Conservation (phyloP, 1,140 invertebrate species). For the Drosophila yakuba region DNA sequence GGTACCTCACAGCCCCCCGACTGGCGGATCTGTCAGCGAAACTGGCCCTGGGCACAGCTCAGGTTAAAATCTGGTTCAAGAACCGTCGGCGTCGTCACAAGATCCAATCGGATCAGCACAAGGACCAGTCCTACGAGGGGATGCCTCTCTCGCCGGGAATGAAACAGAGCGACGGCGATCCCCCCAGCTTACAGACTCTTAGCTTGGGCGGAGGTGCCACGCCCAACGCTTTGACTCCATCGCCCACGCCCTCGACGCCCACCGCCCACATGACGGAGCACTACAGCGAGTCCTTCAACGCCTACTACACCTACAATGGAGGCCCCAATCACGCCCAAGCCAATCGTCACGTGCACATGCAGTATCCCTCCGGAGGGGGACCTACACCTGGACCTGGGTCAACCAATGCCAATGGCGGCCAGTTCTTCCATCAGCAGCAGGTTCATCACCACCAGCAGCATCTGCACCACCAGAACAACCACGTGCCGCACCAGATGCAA, state of each 20-base stretch:
- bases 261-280: constrained; percentile 64
- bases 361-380: constrained; percentile 35
- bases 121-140: constrained; percentile 70
- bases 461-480: constrained; percentile 34
- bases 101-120: constrained; percentile 75
- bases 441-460: constrained; percentile 37
- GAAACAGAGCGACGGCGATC: constrained; percentile 55
- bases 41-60: constrained; percentile 91
- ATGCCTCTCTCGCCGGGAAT: constrained; percentile 68
- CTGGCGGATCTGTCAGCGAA: constrained; percentile 91
- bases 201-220: constrained; percentile 53
- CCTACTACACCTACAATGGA: constrained; percentile 71
- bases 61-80: constrained; percentile 95
- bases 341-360: constrained; percentile 44
- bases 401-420: constrained; percentile 17
- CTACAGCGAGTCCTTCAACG: constrained; percentile 63
- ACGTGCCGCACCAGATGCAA: constrained; percentile 37
- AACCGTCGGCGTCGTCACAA: constrained; percentile 78
- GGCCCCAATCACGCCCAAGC: constrained; percentile 39
- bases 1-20: constrained; percentile 92
- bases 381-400: constrained; percentile 8
- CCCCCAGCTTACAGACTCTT: constrained; percentile 66
- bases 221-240: constrained; percentile 68
- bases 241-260: constrained; percentile 68
- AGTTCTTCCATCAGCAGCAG: constrained; percentile 54